Evolutionary conservation across 2,888 invertebrate species (phyloP).

Genomic region (Zootermopsis nevadensis): DNA sequence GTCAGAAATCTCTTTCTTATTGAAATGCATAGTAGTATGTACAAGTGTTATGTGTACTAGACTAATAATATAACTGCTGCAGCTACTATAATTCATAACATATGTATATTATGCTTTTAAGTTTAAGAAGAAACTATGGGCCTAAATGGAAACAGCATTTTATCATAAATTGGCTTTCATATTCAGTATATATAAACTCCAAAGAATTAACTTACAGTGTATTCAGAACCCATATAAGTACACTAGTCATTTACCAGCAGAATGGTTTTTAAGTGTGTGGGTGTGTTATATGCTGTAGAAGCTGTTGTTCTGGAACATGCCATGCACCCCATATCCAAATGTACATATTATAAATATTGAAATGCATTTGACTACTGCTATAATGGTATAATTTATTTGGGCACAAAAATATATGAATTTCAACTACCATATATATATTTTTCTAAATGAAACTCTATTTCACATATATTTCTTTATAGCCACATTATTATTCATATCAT

Average conservation of each 20-base stretch:
- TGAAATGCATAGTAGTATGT: background rate
- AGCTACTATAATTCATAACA: no score
- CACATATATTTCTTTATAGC: background rate
- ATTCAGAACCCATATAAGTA: no score
- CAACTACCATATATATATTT: background rate
- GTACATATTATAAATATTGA: background rate
- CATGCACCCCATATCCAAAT: background rate
- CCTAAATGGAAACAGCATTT: no score
- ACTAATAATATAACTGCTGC: no score
- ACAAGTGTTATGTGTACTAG: background rate
- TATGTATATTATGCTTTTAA: no score
- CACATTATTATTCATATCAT: background rate
- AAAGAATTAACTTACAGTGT: no score
- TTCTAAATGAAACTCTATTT: background rate
- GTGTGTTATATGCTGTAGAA: background rate
- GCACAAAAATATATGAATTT: background rate
- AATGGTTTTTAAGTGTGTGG: background rate
- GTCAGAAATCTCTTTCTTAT: no score
- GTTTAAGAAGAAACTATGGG: no score
- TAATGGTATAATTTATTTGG: background rate
- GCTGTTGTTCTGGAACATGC: background rate
- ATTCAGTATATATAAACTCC: no score
- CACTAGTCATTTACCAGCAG: no score
- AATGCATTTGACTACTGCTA: background rate
- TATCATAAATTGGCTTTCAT: no score